Base-by-base conservation (phyloP, 2,888 invertebrate species). In the Agonopterix arenella region DNA sequence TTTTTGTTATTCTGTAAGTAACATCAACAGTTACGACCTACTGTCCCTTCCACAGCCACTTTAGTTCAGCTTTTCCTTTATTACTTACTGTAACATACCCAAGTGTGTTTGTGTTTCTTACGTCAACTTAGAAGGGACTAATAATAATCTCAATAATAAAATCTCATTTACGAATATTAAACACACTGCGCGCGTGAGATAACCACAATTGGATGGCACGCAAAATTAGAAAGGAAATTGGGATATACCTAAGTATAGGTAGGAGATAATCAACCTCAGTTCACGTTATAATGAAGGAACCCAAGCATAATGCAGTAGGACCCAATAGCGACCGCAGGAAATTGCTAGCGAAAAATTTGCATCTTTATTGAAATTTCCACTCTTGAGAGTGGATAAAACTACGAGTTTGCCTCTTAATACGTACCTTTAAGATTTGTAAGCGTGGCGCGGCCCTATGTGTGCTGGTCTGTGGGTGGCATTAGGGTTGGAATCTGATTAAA, bases 301-400 rank as follows among this genome's bases (percentile, higher is more conserved):
- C 72, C 74, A 56, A 72, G 70, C 69, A 78, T 78, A 77, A 81
- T 76, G 74, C 74, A 74, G 73, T 43, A 72, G 78, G 70, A 80
- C 80, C 78, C 78, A 82, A 80, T 83, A 82, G 80, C 72, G 74
- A 70, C 67, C 60, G 66, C 73, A 79, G 80, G 77, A 86, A 84
- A 85, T 85, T 83, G 82, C 76, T 73, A 53, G 66, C 70, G 69
- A 72, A 76, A 76, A 83, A 86, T 88, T 89, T 81, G 79, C 88
- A 88, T 89, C 82, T 89, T 86, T 88, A 88, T 88, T 84, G 85
- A 84, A 86, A 76, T 84, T 85, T 84, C 82, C 78, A 84, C 80
- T 84, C 80, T 76, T 77, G 78, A 74, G 70, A 76, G 73, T 68
- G 76, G 76, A 81, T 80, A 77, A 81, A 83, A 28, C 80, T 80